These are phyloP conservation scores for Scomber colias DNA, from an alignment of 2,113 vertebrate species.

Conservation along the genomic window DNA sequence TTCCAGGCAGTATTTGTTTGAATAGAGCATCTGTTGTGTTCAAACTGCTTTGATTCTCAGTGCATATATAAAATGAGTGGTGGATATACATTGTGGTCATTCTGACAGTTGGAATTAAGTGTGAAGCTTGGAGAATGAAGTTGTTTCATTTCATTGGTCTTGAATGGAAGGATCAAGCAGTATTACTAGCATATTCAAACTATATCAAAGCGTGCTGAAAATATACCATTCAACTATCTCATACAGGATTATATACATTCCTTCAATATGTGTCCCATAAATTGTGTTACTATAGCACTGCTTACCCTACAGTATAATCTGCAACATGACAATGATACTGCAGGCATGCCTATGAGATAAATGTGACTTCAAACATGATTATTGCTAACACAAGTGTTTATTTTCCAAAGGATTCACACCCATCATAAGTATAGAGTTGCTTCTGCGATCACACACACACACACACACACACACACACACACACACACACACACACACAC, in stretches of 20 bases:
- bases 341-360: no score
- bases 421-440: not conserved
- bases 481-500: no score
- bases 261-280: not conserved
- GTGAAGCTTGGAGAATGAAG: not conserved
- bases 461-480: no score
- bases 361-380: no score
- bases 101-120: not conserved
- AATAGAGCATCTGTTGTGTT: not conserved
- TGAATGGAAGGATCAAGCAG: conserved; percentile 12
- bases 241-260: not conserved
- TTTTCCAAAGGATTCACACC: not conserved
- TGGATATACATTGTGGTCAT: not conserved
- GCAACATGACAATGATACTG: no score
- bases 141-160: not conserved
- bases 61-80: conserved; percentile 4
- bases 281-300: conserved; percentile 1
- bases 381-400: not conserved
- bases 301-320: not conserved
- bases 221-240: not conserved
- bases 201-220: not conserved
- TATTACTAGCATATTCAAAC: conserved; percentile 8
- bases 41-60: conserved; percentile 3
- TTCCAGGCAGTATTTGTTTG: not conserved
- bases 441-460: no score